Evolutionary conservation across 2,113 vertebrate species (phyloP).

Genomic region (Tringa solitaria): DNA sequence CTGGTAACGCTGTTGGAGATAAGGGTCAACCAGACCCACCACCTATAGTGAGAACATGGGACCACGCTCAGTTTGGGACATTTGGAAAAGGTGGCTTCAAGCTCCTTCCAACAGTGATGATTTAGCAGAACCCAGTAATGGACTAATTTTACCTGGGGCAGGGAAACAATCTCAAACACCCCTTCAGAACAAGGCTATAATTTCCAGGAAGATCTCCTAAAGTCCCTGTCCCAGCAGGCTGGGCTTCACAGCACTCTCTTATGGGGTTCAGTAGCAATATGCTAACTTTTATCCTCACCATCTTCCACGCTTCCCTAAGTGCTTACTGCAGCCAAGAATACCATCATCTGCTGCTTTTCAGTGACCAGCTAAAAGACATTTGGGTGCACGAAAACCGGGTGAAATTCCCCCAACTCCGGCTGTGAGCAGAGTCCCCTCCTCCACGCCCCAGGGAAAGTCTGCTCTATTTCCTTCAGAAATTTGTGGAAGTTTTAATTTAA

Average conservation of each 20-base stretch:
- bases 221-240: not conserved
- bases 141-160: not conserved
- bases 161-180: not conserved
- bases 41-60: rapidly evolving
- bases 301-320: not conserved
- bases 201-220: not conserved
- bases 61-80: not conserved
- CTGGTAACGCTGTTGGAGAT: not conserved
- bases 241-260: not conserved
- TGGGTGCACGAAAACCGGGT: too few relatives aligned
- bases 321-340: not conserved
- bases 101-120: not conserved
- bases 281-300: not conserved
- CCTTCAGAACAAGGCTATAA: not conserved
- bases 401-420: not conserved
- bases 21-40: not conserved
- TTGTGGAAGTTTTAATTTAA: not conserved
- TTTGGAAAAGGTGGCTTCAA: not conserved
- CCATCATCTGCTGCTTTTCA: not conserved
- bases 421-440: not conserved
- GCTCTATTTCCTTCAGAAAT: not conserved
- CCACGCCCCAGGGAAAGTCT: not conserved
- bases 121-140: not conserved
- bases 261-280: not conserved
- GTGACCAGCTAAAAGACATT: not conserved